Conservation (phyloP, 2,113 vertebrate genomes). For the Gila orcuttii region DNA sequence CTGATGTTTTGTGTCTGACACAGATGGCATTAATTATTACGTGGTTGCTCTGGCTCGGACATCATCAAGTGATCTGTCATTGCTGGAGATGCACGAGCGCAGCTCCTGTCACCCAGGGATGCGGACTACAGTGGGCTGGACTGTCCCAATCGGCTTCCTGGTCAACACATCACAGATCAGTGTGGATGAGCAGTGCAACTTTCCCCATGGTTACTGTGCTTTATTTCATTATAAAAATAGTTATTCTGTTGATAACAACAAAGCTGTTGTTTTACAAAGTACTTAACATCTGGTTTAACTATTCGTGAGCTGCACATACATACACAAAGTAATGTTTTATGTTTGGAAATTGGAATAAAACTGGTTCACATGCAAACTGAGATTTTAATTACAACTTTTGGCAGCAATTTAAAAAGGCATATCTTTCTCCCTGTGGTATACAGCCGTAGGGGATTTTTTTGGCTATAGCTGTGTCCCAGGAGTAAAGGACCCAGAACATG, state of each 20-base stretch:
- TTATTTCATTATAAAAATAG: not conserved
- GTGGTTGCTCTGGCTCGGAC: slow-evolving; percentile 79
- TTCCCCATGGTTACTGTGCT: slow-evolving; percentile 67
- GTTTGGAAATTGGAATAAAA: not conserved
- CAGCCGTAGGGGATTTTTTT: slow-evolving; percentile 80
- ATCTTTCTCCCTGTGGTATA: not conserved
- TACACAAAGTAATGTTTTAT: not conserved
- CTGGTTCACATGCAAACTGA: slow-evolving; percentile 9
- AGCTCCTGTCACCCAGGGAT: slow-evolving; percentile 82
- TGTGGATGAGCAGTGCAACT: slow-evolving; percentile 79
- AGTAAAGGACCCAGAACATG: slow-evolving; percentile 73
- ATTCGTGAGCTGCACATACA: not conserved
- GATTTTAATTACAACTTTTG: not conserved
- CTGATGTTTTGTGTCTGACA: not conserved
- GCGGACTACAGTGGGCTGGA: slow-evolving; percentile 81
- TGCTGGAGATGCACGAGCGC: slow-evolving; percentile 83
- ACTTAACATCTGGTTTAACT: not conserved
- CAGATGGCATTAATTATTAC: slow-evolving; percentile 78
- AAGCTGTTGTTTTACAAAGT: not conserved
- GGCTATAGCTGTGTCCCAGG: slow-evolving; percentile 82
- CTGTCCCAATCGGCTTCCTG: slow-evolving; percentile 80
- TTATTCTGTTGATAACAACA: too few relatives aligned
- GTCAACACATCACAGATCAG: slow-evolving; percentile 83
- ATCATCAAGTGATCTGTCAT: slow-evolving; percentile 77
- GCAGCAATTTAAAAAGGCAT: not conserved